phyloP scores from a whole-genome alignment of 64 coral and sea anemone species.

The Actinia tenebrosa region DNA sequence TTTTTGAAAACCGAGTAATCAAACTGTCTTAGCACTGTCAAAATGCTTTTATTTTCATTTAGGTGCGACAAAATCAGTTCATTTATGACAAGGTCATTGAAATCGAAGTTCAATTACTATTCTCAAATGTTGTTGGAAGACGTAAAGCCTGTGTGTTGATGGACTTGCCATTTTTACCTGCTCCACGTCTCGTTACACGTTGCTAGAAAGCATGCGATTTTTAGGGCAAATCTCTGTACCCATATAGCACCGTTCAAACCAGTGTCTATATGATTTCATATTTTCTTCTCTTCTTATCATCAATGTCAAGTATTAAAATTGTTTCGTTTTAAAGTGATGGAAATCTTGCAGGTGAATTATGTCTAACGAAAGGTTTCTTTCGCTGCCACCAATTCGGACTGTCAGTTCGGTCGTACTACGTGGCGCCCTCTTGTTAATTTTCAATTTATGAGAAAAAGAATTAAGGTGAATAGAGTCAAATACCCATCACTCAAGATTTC shows the following conservation, averaged over 20 bases:
- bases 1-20: not conserved
- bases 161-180: not conserved
- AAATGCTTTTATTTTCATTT: constrained; percentile 27
- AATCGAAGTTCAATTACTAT: constrained; percentile 18
- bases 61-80: not conserved
- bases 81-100: constrained; percentile 10
- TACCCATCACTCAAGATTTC: constrained; percentile 17
- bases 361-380: not conserved
- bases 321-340: no score
- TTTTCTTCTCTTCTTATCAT: not conserved
- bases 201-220: not conserved
- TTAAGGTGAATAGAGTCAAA: constrained; percentile 17
- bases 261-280: no score
- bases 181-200: not conserved
- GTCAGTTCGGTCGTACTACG: not conserved
- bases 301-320: not conserved
- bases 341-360: not conserved
- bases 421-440: constrained; percentile 16
- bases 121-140: constrained; percentile 9
- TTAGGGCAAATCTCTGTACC: not conserved
- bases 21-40: constrained; percentile 27
- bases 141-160: not conserved
- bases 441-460: constrained; percentile 14
- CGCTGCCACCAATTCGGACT: not conserved
- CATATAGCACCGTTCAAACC: no score